These are phyloP conservation scores for Osedax frankpressi DNA, from an alignment of 2,888 invertebrate genomes.

Conservation along the genomic window DNA sequence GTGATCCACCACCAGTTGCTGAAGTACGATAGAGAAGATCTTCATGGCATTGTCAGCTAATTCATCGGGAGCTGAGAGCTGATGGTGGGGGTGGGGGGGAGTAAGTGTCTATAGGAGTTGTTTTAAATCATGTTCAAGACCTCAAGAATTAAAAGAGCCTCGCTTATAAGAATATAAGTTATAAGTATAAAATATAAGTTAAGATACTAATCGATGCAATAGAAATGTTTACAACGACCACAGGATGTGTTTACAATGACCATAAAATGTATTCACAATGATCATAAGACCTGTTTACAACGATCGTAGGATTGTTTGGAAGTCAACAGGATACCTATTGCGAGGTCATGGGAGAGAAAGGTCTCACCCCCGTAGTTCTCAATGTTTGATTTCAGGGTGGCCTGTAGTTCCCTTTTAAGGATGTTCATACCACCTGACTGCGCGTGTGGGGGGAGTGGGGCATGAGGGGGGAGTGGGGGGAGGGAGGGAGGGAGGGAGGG, in stretches of 20 bases:
- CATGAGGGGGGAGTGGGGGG: neutral
- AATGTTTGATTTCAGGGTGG: conserved; percentile 63
- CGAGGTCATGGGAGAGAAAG: conserved; percentile 74
- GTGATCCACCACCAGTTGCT: conserved; percentile 75
- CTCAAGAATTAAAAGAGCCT: too few species aligned
- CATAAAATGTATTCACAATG: neutral
- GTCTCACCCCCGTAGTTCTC: conserved; percentile 92
- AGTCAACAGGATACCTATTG: conserved; percentile 76
- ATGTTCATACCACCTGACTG: neutral
- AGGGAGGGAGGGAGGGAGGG: too few species aligned
- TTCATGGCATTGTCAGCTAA: conserved; percentile 61
- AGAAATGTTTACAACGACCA: too few species aligned
- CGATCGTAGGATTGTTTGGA: conserved; percentile 77
- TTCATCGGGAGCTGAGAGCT: conserved; percentile 68
- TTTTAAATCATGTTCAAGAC: too few species aligned
- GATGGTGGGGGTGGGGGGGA: conserved; percentile 15
- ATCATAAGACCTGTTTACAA: conserved; percentile 59
- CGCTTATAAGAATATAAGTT: too few species aligned
- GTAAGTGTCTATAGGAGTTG: neutral
- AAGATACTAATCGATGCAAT: too few species aligned
- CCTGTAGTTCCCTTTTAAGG: conserved; percentile 78
- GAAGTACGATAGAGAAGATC: conserved; percentile 69
- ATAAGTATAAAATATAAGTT: too few species aligned
- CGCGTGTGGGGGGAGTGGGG: neutral
- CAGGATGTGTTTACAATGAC: neutral